Base-by-base conservation (phyloP, 1,140 invertebrate genomes). In the Drosophila lacertosa region DNA sequence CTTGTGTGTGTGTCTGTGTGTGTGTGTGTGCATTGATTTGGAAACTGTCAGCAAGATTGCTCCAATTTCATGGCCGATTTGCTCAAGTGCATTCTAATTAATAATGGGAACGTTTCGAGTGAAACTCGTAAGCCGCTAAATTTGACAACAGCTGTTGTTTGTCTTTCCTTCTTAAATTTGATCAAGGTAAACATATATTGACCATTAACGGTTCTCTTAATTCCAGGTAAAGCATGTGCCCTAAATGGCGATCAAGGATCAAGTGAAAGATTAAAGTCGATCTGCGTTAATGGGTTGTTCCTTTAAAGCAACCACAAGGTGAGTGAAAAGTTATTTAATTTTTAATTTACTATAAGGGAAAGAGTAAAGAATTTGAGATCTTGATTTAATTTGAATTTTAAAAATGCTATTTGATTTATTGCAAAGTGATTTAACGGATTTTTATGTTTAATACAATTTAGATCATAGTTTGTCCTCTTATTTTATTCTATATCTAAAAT, bases 21-120 rank as follows among this genome's bases (percentile, higher is more conserved):
- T 54, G 39, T 58, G 58, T 48, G 75, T 65, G 76, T 66, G 69
- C 77, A 84, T 40, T 60, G 81, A 88, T 71, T 88, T 77, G 81
- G 82, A 86, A 86, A 74, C 81, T 86, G 81, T 86, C 81, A 81
- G 53, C 82, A 78, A 60, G 74, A 63, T 74, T 86, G 81, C 81
- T 86, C 81, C 81, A 88, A 86, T 86, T 86, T 86, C 81, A 86
- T 81, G 81, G 81, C 54, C 77, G 77, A 86, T 86, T 86, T 86
- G 62, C 53, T 35, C 48, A 70, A 81, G 82, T 86, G 77, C 77
- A 77, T 65, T 77, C 77, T 81, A 86, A 86, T 86, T 86, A 74
- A 84, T 70, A 65, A 77, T 60, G 70, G 55, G 40, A 63, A 33
- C 39, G 51, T 37, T 73, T 66, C 55, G 47, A 9, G 54, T 37